These are phyloP conservation scores for Phaedon cochleariae DNA, from an alignment of 2,888 invertebrate species.

Conservation along the genomic window DNA sequence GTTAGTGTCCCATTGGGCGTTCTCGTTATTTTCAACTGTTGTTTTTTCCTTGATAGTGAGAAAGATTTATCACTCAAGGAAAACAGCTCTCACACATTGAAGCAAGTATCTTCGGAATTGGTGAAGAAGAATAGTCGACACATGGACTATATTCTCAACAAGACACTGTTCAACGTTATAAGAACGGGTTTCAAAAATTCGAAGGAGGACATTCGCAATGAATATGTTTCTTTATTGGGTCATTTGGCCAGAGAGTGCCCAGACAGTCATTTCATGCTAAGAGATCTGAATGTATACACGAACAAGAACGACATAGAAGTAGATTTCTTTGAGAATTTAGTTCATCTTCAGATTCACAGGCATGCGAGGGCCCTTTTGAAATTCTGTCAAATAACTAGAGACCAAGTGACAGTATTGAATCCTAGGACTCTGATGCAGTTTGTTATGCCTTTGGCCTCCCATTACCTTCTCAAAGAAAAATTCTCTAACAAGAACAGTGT, in stretches of 20 bases:
- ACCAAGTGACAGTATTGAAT: constrained; percentile 68
- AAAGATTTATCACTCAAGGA: constrained; percentile 87
- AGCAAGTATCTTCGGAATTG: constrained; percentile 72
- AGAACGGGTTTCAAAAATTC: constrained; percentile 76
- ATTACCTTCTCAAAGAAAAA: constrained; percentile 81
- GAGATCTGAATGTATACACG: constrained; percentile 73
- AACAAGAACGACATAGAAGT: constrained; percentile 81
- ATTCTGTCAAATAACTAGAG: constrained; percentile 73
- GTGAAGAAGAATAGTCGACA: constrained; percentile 67
- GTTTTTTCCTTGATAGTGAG: constrained; percentile 78
- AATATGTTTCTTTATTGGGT: constrained; percentile 81
- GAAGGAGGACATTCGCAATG: constrained; percentile 77
- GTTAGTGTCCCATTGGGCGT: constrained; percentile 74
- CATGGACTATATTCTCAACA: constrained; percentile 75
- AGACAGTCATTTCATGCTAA: constrained; percentile 73
- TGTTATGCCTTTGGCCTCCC: constrained; percentile 83
- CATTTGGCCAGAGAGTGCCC: constrained; percentile 78
- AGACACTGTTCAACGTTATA: constrained; percentile 77
- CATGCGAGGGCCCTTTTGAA: constrained; percentile 84
- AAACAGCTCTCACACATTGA: constrained; percentile 78
- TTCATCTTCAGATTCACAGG: constrained; percentile 87
- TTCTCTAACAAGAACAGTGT: constrained; percentile 81
- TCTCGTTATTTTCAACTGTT: constrained; percentile 83
- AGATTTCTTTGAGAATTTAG: constrained; percentile 94
- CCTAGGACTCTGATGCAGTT: constrained; percentile 82